Conservation (phyloP, 35 echinoderm and acorn worm genomes). For the Patiria miniata region DNA sequence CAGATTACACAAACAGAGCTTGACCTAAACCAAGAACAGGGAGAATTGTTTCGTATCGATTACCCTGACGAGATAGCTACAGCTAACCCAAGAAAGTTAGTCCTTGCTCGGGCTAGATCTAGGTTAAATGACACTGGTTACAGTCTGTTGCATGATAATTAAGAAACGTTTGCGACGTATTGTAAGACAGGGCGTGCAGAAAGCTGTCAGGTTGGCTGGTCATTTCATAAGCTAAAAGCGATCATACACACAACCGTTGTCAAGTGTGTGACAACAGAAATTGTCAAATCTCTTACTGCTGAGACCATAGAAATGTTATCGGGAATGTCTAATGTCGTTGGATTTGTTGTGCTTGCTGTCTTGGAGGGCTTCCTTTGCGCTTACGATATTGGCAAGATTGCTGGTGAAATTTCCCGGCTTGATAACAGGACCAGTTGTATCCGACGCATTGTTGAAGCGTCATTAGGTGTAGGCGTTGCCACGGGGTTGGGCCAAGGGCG, state of each 20-base stretch:
- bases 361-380: background rate
- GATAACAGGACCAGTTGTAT: background rate
- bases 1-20: background rate
- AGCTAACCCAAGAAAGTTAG: conserved; percentile 18
- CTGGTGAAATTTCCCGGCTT: background rate
- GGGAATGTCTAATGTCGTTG: background rate
- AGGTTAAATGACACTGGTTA: conserved; percentile 31
- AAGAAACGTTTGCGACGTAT: too few relatives aligned
- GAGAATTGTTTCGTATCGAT: too few relatives aligned
- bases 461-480: background rate
- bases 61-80: background rate
- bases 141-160: conserved; percentile 10
- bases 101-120: conserved; percentile 26
- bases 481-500: too few relatives aligned
- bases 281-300: background rate
- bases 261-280: background rate
- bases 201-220: conserved; percentile 12
- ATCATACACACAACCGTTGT: background rate
- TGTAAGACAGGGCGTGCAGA: too few relatives aligned
- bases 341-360: background rate
- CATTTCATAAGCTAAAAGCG: background rate
- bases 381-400: background rate
- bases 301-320: background rate
- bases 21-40: too few relatives aligned
- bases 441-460: background rate